Conservation (phyloP, 2,888 invertebrate genomes). For the Sipunculus nudus region DNA sequence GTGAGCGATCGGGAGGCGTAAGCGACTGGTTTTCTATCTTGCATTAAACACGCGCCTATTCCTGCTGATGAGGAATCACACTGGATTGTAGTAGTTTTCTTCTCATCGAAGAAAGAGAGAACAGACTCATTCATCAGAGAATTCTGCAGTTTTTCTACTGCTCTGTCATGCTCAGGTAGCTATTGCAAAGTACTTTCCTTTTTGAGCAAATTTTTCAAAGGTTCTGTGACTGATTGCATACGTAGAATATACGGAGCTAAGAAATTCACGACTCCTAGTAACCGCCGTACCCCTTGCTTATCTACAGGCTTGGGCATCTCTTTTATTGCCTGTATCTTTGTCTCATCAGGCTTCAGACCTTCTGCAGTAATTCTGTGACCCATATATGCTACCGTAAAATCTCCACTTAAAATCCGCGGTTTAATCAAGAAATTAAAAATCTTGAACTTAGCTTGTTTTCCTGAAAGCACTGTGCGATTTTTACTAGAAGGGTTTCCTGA, state of each 20-base stretch:
- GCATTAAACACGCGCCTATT: conserved; percentile 37
- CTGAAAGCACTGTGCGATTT: no score
- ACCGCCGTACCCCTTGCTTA: conserved; percentile 36
- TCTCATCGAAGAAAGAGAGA: conserved; percentile 33
- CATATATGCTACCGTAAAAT: no score
- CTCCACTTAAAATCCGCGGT: no score
- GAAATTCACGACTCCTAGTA: conserved; percentile 40
- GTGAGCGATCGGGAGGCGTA: conserved; percentile 35
- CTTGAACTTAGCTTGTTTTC: no score
- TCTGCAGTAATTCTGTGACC: conserved; percentile 3
- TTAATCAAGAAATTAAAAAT: no score
- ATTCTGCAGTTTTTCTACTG: conserved; percentile 21
- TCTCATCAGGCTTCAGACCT: conserved; percentile 31
- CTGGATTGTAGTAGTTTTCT: conserved; percentile 32
- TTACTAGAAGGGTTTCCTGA: no score
- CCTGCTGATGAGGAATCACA: conserved; percentile 37
- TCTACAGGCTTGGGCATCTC: conserved; percentile 40
- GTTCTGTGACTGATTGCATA: conserved; percentile 34
- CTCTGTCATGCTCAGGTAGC: conserved; percentile 33
- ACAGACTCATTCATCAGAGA: conserved; percentile 27
- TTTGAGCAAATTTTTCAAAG: conserved; percentile 32
- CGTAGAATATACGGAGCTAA: conserved; percentile 39
- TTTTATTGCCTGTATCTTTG: conserved; percentile 33
- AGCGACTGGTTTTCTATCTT: conserved; percentile 33
- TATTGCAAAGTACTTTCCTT: conserved; percentile 26